Percentiles rank a stretch among this genome's conserved stretches.
Evolutionary conservation across 1,140 invertebrate genomes (phyloP).

Genomic region (Caligus rogercresseyi): DNA sequence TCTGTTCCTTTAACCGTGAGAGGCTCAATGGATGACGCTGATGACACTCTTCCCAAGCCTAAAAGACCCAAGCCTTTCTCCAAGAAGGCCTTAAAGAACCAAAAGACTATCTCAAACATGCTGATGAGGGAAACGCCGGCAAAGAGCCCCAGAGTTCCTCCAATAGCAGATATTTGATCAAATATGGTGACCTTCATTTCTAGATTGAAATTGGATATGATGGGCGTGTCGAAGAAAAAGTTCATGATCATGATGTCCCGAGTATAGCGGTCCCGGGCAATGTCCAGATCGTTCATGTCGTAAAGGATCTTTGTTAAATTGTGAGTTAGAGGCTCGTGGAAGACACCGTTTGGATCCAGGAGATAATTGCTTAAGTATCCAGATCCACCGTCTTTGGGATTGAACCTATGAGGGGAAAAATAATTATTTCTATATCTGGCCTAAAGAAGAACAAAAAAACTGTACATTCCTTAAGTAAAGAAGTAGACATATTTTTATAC

Average conservation of each 20-base stretch:
- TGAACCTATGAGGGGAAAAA: neutral
- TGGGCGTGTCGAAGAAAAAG: constrained; percentile 13
- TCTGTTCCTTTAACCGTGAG: neutral
- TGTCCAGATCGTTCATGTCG: neutral
- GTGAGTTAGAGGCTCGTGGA: neutral
- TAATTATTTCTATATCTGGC: neutral
- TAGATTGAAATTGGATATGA: neutral
- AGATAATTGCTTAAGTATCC: constrained; percentile 3
- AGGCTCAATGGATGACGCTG: neutral
- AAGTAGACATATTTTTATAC: no score
- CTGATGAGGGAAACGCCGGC: constrained; percentile 10
- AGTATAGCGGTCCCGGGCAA: neutral
- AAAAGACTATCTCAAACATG: constrained; percentile 3
- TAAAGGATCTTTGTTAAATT: constrained; percentile 1
- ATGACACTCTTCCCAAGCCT: no score
- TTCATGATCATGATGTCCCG: constrained; percentile 2
- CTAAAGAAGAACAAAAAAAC: no score
- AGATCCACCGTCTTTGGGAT: constrained; percentile 1
- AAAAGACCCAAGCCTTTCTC: neutral
- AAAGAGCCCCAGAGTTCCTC: constrained; percentile 6
- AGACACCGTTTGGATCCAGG: constrained; percentile 2
- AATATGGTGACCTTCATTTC: constrained; percentile 11
- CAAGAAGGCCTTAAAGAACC: neutral
- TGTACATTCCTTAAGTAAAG: no score
- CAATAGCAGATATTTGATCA: constrained; percentile 14